Percentiles rank a stretch among this genome's conserved stretches.
These are phyloP conservation scores for Subacronicta megacephala DNA, from an alignment of 2,888 invertebrate species.

Conservation along the genomic window DNA sequence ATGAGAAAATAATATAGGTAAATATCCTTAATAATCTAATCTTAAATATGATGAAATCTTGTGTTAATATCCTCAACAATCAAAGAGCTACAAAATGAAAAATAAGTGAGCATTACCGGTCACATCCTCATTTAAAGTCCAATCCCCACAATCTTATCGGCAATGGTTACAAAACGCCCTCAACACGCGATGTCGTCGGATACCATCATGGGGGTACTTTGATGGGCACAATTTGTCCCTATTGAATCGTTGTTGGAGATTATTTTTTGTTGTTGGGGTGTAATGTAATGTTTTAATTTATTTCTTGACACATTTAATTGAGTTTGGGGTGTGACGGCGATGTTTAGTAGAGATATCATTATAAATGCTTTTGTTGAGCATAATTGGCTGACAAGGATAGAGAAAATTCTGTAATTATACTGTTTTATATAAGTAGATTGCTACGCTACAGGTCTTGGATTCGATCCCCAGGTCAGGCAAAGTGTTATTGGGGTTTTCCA, in stretches of 20 bases:
- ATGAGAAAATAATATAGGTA: too few species aligned
- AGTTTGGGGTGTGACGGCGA: conserved; percentile 5
- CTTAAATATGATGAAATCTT: neutral
- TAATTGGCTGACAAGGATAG: neutral
- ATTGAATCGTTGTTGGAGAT: conserved; percentile 50
- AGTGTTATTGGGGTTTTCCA: too few species aligned
- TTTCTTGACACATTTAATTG: conserved; percentile 7
- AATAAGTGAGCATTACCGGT: conserved; percentile 49
- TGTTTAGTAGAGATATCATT: neutral
- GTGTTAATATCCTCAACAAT: conserved; percentile 26
- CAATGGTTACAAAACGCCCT: conserved; percentile 44
- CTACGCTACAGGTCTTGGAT: too few species aligned
- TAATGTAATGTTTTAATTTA: conserved; percentile 19
- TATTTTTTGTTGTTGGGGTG: conserved; percentile 20
- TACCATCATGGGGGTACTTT: conserved; percentile 58
- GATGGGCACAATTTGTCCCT: conserved; percentile 48
- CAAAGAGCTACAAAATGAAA: conserved; percentile 38
- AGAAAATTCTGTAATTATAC: too few species aligned
- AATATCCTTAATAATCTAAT: too few species aligned
- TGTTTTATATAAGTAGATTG: too few species aligned
- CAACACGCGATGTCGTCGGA: conserved; percentile 52
- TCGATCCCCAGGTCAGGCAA: too few species aligned
- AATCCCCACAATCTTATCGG: conserved; percentile 51
- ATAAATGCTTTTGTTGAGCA: neutral
- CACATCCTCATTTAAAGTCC: conserved; percentile 52